A percentile compares a stretch with the other conserved stretches of the same genome.
Evolutionary conservation across 2,113 vertebrate genomes (phyloP).

Genomic region (Dasyprocta punctata): DNA sequence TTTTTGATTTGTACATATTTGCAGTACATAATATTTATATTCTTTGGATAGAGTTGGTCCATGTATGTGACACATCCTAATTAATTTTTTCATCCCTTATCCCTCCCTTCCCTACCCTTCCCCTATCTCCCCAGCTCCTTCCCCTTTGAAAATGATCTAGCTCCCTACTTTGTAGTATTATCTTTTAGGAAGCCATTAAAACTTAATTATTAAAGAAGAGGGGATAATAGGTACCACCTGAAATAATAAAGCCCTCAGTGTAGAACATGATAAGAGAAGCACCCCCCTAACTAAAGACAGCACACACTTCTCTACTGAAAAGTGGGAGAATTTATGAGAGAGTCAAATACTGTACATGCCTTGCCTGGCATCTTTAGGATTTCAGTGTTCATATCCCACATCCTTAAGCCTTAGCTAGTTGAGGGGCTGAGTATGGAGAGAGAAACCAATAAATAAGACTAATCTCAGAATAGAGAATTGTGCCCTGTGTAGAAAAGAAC

Average conservation of each 20-base stretch:
- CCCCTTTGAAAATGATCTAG: neutral
- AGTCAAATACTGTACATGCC: neutral
- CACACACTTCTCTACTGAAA: neutral
- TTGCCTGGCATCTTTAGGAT: neutral
- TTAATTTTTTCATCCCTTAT: no score
- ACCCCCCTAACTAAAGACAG: neutral
- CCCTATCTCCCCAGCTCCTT: neutral
- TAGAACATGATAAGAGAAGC: neutral
- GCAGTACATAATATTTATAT: no score
- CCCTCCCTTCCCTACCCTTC: no score
- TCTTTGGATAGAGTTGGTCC: no score
- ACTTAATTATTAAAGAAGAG: neutral
- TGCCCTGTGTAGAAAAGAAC: neutral
- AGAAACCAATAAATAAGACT: neutral
- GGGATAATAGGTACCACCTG: neutral
- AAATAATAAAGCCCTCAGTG: neutral
- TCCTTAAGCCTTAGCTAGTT: neutral
- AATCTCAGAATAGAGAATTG: neutral
- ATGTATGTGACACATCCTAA: no score
- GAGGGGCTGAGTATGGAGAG: neutral
- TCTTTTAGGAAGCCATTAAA: neutral
- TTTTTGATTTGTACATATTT: no score
- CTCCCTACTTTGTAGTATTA: neutral
- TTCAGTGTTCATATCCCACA: neutral
- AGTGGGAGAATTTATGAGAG: neutral